These are phyloP conservation scores for Arctia plantaginis DNA, from an alignment of 2,888 invertebrate genomes.

Conservation along the genomic window DNA sequence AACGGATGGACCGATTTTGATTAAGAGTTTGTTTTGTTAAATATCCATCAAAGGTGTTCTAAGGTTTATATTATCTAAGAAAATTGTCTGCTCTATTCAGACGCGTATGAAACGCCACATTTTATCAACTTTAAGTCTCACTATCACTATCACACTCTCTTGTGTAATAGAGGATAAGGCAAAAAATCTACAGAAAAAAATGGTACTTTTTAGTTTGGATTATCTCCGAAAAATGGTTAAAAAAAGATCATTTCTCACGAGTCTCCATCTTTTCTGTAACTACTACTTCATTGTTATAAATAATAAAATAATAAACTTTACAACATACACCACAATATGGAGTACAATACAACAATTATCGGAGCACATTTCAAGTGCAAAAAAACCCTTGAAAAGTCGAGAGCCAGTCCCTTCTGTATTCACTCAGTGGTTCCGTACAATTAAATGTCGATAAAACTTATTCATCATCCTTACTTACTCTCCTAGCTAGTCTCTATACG, in stretches of 20 bases:
- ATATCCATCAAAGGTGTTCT: too few species aligned
- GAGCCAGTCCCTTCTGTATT: slow-evolving; percentile 4
- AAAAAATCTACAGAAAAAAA: too few species aligned
- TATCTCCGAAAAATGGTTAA: neutral
- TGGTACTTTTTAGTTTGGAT: neutral
- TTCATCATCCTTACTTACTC: neutral
- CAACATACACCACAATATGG: slow-evolving; percentile 12
- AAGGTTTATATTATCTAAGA: too few species aligned
- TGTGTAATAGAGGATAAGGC: too few species aligned
- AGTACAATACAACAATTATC: slow-evolving; percentile 45
- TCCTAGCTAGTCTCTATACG: neutral
- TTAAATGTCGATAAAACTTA: neutral
- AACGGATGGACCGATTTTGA: too few species aligned
- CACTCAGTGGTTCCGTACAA: slow-evolving; percentile 31
- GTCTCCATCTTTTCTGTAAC: slow-evolving; percentile 7
- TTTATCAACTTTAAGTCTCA: too few species aligned
- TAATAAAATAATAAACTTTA: slow-evolving; percentile 32
- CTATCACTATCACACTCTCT: too few species aligned
- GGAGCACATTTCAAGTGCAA: slow-evolving; percentile 25
- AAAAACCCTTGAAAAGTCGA: slow-evolving; percentile 24
- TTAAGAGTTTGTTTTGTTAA: too few species aligned
- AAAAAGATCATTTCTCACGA: slow-evolving; percentile 24
- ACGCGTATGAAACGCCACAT: too few species aligned
- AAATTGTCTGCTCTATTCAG: too few species aligned
- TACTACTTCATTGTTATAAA: slow-evolving; percentile 19